These are phyloP conservation scores for Chloebia gouldiae DNA, from an alignment of 2,113 vertebrate species.

Conservation along the genomic window DNA sequence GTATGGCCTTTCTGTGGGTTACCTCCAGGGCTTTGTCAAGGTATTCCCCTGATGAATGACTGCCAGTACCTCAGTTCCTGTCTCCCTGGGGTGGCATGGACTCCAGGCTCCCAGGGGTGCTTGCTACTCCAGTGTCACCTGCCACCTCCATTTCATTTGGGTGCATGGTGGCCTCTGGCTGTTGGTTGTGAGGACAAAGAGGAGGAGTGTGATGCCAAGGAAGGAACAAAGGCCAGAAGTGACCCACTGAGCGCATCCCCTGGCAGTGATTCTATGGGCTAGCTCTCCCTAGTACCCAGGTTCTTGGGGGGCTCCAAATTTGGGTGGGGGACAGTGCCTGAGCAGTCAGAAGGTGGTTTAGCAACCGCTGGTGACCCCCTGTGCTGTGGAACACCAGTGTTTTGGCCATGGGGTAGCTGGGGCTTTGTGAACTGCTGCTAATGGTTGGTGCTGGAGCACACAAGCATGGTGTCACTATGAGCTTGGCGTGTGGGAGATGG, in stretches of 20 bases:
- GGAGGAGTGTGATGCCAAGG: background rate
- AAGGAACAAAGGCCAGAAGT: background rate
- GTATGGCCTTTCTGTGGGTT: background rate
- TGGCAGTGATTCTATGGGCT: background rate
- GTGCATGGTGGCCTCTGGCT: background rate
- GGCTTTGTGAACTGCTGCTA: background rate
- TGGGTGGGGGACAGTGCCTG: background rate
- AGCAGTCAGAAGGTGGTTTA: background rate
- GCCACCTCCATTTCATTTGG: rapidly evolving
- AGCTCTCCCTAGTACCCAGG: background rate
- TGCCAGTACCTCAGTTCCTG: rapidly evolving
- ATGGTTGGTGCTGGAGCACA: background rate
- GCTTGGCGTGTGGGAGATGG: background rate
- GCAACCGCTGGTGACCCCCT: rapidly evolving
- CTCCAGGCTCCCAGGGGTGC: rapidly evolving
- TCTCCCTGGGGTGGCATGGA: background rate
- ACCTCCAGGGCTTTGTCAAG: background rate
- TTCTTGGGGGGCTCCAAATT: rapidly evolving
- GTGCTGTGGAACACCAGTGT: background rate
- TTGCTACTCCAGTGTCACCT: rapidly evolving
- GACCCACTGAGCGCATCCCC: background rate
- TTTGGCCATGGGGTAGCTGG: background rate
- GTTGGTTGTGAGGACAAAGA: background rate
- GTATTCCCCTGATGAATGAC: rapidly evolving
- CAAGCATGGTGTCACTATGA: rapidly evolving